phyloP scores from a whole-genome alignment of 2,113 vertebrate species.

The Petromus typicus region DNA sequence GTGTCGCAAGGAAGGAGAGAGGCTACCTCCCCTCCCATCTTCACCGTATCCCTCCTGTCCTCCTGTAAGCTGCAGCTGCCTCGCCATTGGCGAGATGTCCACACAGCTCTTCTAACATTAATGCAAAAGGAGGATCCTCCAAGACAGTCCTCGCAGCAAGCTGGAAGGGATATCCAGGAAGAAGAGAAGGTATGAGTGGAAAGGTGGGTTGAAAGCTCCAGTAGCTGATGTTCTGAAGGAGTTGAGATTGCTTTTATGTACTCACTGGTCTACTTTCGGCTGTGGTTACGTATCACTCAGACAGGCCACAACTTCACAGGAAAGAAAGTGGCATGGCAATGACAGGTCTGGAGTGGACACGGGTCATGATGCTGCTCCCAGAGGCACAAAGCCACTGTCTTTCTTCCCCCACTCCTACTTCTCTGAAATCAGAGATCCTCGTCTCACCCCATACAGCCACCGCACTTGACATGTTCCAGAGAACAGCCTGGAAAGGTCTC shows the following conservation, averaged over 20 bases:
- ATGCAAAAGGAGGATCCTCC: neutral
- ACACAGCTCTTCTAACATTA: neutral
- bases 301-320: neutral
- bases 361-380: neutral
- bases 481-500: neutral
- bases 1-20: neutral
- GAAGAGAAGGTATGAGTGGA: neutral
- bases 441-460: neutral
- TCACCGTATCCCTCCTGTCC: neutral
- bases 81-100: neutral
- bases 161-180: neutral
- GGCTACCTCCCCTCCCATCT: too few relatives aligned
- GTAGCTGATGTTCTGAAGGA: slow-evolving; percentile 19
- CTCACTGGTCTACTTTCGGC: neutral
- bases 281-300: neutral
- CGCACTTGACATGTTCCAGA: neutral
- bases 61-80: neutral
- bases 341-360: slow-evolving; percentile 3
- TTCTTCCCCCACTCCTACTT: neutral
- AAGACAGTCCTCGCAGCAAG: neutral
- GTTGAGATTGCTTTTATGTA: neutral
- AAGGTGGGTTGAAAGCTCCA: neutral
- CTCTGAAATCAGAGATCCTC: neutral
- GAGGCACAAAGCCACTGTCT: neutral
- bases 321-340: neutral